Evolutionary conservation across 2,113 vertebrate genomes (phyloP).

Genomic region (Pterocles burchelli): DNA sequence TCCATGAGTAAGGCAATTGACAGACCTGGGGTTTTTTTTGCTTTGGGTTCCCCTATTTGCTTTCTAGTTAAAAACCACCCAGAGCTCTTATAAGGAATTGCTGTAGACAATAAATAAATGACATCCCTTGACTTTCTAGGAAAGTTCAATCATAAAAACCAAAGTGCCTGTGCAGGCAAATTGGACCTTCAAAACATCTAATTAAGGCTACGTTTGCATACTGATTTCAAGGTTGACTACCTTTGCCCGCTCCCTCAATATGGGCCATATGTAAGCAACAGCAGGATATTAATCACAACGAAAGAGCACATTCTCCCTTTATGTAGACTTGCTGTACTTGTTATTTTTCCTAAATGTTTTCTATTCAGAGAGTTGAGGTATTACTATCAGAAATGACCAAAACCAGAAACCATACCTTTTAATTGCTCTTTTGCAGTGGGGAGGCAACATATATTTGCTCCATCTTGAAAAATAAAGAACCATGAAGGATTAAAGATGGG

Average conservation of each 20-base stretch:
- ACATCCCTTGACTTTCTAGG: background rate
- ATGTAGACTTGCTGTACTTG: background rate
- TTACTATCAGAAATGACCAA: background rate
- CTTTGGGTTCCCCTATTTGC: background rate
- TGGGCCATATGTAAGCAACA: slow-evolving; percentile 11
- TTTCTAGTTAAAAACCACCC: background rate
- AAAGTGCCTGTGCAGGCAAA: background rate
- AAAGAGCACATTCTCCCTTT: background rate
- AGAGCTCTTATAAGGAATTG: background rate
- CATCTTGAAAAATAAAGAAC: background rate
- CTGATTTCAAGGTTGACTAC: slow-evolving; percentile 46
- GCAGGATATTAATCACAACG: background rate
- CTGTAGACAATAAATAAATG: background rate
- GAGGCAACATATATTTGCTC: background rate
- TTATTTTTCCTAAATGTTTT: background rate
- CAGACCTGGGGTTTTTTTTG: background rate
- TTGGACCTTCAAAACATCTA: background rate
- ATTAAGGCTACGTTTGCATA: slow-evolving; percentile 27
- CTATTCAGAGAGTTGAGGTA: background rate
- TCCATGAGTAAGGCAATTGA: slow-evolving; percentile 53
- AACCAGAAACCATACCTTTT: background rate
- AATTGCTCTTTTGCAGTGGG: background rate
- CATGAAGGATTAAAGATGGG: background rate
- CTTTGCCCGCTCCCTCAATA: background rate
- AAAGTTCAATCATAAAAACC: background rate